Percentiles rank a stretch among this genome's conserved stretches.
Evolutionary conservation across 2,113 vertebrate species (phyloP).

Genomic region (Platycercus adscitus): DNA sequence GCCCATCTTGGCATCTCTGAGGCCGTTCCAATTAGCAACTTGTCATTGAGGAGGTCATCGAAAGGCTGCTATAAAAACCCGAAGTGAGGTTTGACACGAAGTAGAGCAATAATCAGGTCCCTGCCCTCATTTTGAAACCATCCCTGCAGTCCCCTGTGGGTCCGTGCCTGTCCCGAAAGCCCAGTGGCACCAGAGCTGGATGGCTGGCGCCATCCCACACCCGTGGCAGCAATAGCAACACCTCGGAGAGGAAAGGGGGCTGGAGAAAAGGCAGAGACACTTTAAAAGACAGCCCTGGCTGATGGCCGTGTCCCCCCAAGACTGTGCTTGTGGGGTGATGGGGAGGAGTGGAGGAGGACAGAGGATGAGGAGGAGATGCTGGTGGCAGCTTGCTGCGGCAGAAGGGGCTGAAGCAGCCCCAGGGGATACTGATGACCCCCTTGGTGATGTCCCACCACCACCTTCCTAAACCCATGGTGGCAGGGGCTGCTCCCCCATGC

Average conservation of each 20-base stretch:
- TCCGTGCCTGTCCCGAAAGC: rapidly evolving
- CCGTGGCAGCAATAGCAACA: rapidly evolving
- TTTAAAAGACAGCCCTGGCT: not conserved
- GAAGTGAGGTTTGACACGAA: not conserved
- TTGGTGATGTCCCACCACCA: not conserved
- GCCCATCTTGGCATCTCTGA: not conserved
- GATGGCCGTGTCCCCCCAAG: rapidly evolving
- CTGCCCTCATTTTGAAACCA: not conserved
- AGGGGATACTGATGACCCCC: rapidly evolving
- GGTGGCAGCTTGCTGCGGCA: not conserved
- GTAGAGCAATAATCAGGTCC: slow-evolving; percentile 33
- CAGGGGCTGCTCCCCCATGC: rapidly evolving
- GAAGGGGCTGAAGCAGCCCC: not conserved
- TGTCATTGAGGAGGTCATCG: not conserved
- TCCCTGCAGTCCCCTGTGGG: not conserved
- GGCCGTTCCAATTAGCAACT: not conserved
- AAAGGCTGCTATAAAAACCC: not conserved
- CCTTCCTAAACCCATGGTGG: not conserved
- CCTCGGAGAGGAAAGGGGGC: not conserved
- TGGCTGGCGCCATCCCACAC: not conserved
- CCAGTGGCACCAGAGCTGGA: rapidly evolving
- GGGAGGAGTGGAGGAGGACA: rapidly evolving
- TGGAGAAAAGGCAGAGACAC: not conserved
- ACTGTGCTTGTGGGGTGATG: not conserved
- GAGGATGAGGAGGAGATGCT: not conserved